phyloP scores from a whole-genome alignment of 1,140 invertebrate genomes.

The Macrotrachela quadricornifera region DNA sequence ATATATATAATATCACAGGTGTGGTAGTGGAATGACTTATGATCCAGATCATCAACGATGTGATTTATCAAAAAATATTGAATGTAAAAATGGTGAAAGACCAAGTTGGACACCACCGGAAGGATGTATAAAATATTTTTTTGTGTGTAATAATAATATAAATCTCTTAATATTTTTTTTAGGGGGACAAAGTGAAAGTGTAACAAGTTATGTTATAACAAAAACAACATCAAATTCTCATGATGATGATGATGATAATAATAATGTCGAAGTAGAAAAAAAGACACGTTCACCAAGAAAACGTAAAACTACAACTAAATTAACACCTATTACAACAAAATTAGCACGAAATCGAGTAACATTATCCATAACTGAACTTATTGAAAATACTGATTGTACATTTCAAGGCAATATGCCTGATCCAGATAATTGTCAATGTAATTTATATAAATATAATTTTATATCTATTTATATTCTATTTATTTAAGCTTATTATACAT shows the following conservation, averaged over 20 bases:
- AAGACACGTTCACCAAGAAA: too few relatives aligned
- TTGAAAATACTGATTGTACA: slow-evolving; percentile 1
- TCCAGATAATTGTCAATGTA: slow-evolving; percentile 6
- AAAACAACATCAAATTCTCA: too few relatives aligned
- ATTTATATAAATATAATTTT: background rate
- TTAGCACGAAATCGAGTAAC: background rate
- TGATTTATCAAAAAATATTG: background rate
- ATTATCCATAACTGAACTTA: background rate
- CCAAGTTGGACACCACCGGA: slow-evolving; percentile 9
- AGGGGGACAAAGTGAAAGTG: too few relatives aligned
- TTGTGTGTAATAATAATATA: too few relatives aligned
- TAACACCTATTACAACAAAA: background rate
- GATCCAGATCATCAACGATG: slow-evolving; percentile 7
- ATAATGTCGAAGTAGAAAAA: too few relatives aligned
- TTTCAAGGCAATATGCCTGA: slow-evolving; percentile 2
- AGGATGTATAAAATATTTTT: background rate
- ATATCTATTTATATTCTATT: background rate
- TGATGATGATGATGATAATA: too few relatives aligned
- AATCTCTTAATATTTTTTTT: too few relatives aligned
- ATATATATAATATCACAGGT: background rate
- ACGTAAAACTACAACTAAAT: too few relatives aligned
- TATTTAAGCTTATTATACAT: background rate
- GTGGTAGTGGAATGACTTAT: slow-evolving; percentile 7
- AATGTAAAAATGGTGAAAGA: slow-evolving; percentile 8
- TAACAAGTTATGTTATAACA: too few relatives aligned